These are phyloP conservation scores for Catotricha subobsoleta DNA, from an alignment of 2,888 invertebrate genomes.

Conservation along the genomic window DNA sequence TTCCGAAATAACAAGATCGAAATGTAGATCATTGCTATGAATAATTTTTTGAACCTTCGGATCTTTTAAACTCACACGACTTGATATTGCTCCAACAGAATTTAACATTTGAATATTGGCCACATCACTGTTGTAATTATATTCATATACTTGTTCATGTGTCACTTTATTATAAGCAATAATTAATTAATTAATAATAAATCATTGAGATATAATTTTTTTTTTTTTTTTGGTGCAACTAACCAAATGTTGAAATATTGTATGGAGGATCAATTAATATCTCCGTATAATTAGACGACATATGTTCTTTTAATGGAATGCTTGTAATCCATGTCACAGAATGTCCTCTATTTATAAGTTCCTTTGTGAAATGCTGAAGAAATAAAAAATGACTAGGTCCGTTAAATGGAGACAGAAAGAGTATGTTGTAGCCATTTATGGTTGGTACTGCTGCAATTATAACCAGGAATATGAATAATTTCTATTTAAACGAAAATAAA, in stretches of 20 bases:
- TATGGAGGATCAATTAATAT: not conserved
- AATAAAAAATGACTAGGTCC: slow-evolving; percentile 30
- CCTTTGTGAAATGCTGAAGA: slow-evolving; percentile 25
- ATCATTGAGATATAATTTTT: not conserved
- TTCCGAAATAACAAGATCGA: slow-evolving; percentile 28
- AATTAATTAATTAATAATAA: not conserved
- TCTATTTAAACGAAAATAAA: no score
- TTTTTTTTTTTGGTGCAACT: not conserved
- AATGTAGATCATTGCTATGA: slow-evolving; percentile 24
- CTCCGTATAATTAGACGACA: not conserved
- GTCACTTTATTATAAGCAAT: no score
- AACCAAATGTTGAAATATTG: not conserved
- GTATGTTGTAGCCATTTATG: slow-evolving; percentile 19
- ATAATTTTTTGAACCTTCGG: slow-evolving; percentile 20
- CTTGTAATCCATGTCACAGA: slow-evolving; percentile 24
- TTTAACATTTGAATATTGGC: not conserved
- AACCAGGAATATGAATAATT: no score
- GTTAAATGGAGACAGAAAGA: slow-evolving; percentile 27
- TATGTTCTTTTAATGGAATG: slow-evolving; percentile 17
- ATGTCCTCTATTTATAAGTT: slow-evolving; percentile 27
- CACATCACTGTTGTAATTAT: not conserved
- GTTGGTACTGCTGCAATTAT: no score
- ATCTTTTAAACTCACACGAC: slow-evolving; percentile 19
- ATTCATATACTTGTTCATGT: no score
- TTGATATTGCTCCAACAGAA: not conserved